A percentile compares a stretch with the other conserved stretches of the same genome.
phyloP scores from a whole-genome alignment of 2,888 invertebrate genomes.

The Stenichneumon culpator region DNA sequence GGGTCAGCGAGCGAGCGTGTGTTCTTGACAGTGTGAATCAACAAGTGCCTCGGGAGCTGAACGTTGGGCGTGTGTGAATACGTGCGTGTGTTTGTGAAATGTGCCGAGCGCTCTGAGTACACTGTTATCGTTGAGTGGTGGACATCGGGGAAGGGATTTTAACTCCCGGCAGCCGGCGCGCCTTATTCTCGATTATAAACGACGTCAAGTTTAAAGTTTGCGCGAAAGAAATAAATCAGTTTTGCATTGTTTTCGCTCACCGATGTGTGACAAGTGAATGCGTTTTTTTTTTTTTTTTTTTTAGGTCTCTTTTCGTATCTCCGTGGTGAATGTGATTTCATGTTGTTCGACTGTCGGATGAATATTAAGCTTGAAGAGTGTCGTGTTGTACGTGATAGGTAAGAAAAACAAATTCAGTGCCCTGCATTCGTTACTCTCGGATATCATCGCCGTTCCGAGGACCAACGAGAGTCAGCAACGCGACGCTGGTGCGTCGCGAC shows the following conservation, averaged over 20 bases:
- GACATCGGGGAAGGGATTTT: constrained; percentile 1
- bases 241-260: background rate
- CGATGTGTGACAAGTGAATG: constrained; percentile 13
- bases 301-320: background rate
- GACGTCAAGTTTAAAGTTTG: background rate
- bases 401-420: background rate
- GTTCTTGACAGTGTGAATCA: constrained; percentile 71
- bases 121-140: background rate
- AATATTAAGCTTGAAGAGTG: background rate
- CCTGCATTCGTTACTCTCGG: constrained; percentile 1
- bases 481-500: constrained; percentile 72
- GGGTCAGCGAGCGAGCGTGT: constrained; percentile 62
- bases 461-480: constrained; percentile 14
- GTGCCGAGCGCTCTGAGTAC: constrained; percentile 10
- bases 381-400: background rate
- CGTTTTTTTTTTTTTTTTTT: background rate
- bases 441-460: constrained; percentile 67
- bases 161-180: background rate
- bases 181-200: background rate
- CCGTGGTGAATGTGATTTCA: background rate
- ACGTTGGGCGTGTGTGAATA: constrained; percentile 30
- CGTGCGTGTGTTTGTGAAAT: constrained; percentile 32
- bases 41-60: constrained; percentile 71
- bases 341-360: background rate
- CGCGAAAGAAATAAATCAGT: background rate